Evolutionary conservation across 2,888 invertebrate species (phyloP), one percentile per base, ranked within the genome.

Genomic region (Rutpela maculata): DNA sequence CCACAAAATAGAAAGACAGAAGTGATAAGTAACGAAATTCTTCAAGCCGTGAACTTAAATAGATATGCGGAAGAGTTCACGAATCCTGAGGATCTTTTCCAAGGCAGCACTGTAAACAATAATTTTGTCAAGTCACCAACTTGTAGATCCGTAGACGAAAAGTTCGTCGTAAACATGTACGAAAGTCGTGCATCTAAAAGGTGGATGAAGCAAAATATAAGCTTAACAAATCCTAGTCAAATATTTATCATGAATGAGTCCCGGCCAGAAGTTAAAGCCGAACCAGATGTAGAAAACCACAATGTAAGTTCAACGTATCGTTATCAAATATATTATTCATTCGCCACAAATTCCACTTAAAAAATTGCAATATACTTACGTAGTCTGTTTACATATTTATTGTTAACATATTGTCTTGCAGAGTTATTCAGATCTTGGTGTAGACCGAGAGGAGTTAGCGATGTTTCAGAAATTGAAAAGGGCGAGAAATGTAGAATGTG

Each of bases 401-500:
- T 17, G 55, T 67, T 70, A 17, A 70, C 19, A 10, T 59, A n/a
- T 70, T 38, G 35, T 10, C 35, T 60, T 70, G 1, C 17, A 70
- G 70, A 35, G 22, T 50, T 57, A 50, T 31, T 15, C 26, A 55
- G 59, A 57, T 17, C n/a, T 31, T 56, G 18, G 35, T 17, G 15
- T 19, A 9, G 60, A 12, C 9, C 4, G 7, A n/a, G 19, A 18
- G n/a, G 19, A 35, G 31, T 12, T 22, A 60, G 9, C 71, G 15
- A 79, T 81, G 76, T 82, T 75, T 50, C 74, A 73, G 17, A 75
- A 75, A 18, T 74, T 85, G 68, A 84, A 77, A 69, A 80, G 78
- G 71, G 60, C 76, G n/a, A 76, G 85, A 60, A 85, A 88, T 65
- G 77, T 84, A 1, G 87, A 88, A 68, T 87, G 86, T 63, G 80